Base-by-base conservation (phyloP, 1,140 invertebrate species). In the Drosophila ironensis region DNA sequence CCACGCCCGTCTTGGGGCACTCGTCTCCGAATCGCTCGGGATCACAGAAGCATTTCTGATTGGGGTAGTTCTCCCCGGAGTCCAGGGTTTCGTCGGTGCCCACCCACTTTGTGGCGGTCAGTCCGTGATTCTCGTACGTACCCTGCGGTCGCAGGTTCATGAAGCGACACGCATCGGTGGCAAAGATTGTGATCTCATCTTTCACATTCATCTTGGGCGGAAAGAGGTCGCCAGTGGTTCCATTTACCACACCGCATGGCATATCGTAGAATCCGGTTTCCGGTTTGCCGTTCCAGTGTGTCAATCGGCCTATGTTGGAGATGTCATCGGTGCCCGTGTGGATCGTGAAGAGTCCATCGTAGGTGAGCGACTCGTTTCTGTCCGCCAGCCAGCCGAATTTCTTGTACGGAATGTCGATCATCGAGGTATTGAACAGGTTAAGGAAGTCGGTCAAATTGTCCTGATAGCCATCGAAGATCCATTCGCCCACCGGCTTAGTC, bases 341-440 rank as follows among this genome's bases (percentile, higher is more conserved):
- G 91, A 97, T 96, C 17, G 93, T 94, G 73, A 94, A 95, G 5
- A 92, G 90, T 6, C 95, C 95, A 89, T 97, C 95, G 80, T 93
- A 96, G 1, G 91, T 92, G 9, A 92, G 81, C 0, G 94, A 94
- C 6, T 89, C 90, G 88, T 96, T 96, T 46, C 95, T 92, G 93
- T 95, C 88, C 72, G 94, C 95, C 81, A 96, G 95, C 95, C 95
- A 96, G 7, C 93, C 95, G 88, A 96, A 96, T 76, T 92, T 94
- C 14, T 91, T 91, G 77, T 91, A 95, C 0, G 95, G 94, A 50
- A 95, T 91, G 0, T 90, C 70, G 14, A 92, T 87, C 6, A 74
- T 90, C 0, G 92, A 75, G 0, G 92, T 88, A 8, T 95, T 93
- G 5, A 93, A 90, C 38, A 93, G 90, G 9, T 89, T 74, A 0